Conservation (phyloP, 2,888 invertebrate genomes). For the Noctua janthina region DNA sequence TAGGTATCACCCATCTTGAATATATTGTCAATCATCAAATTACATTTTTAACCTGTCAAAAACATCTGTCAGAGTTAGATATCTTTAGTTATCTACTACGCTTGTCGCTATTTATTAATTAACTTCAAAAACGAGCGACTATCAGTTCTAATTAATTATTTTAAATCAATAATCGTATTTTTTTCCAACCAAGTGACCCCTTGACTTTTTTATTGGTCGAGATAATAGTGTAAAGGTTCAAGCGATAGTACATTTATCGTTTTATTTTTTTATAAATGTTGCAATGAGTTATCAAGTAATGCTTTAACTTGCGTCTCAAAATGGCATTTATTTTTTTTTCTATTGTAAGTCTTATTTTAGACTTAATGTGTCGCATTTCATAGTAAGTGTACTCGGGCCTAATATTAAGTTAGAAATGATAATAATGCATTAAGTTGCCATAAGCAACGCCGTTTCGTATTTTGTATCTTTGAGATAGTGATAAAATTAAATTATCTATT, state of each 20-base stretch:
- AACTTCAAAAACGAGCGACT: slow-evolving; percentile 69
- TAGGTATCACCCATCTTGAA: slow-evolving; percentile 59
- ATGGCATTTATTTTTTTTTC: slow-evolving; percentile 81
- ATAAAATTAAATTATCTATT: slow-evolving; percentile 20
- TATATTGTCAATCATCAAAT: slow-evolving; percentile 38
- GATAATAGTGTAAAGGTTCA: slow-evolving; percentile 73
- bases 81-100: slow-evolving; percentile 50
- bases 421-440: slow-evolving; percentile 29
- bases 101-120: slow-evolving; percentile 70
- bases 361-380: slow-evolving; percentile 53
- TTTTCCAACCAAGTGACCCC: slow-evolving; percentile 73
- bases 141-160: slow-evolving; percentile 74
- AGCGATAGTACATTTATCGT: slow-evolving; percentile 71
- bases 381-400: slow-evolving; percentile 41
- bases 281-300: slow-evolving; percentile 71
- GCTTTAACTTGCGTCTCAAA: slow-evolving; percentile 68
- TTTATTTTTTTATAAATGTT: slow-evolving; percentile 72
- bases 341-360: slow-evolving; percentile 74
- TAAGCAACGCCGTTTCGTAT: slow-evolving; percentile 14
- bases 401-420: slow-evolving; percentile 33
- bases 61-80: slow-evolving; percentile 39
- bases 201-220: slow-evolving; percentile 72
- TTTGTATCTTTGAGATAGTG: slow-evolving; percentile 20
- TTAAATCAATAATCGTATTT: slow-evolving; percentile 78
- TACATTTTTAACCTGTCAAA: slow-evolving; percentile 34